phyloP scores from a whole-genome alignment of 1,140 invertebrate species.

The Philotrypesis tridentata region DNA sequence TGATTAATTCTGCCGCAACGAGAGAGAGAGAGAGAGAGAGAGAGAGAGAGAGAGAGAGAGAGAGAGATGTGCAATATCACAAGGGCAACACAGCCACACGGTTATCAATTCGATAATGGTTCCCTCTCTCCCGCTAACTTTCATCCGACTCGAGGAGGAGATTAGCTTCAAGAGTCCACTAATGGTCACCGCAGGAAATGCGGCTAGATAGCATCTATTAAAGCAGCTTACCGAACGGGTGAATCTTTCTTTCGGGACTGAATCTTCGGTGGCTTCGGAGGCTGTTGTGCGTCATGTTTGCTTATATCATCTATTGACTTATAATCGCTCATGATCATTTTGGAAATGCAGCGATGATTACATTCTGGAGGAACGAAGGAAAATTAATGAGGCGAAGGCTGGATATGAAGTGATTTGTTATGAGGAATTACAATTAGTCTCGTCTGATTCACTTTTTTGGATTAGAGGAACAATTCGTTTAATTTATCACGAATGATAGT shows the following conservation, averaged over 20 bases:
- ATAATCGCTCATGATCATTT: neutral
- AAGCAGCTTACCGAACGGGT: conserved; percentile 10
- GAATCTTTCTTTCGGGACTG: neutral
- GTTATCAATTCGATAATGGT: conserved; percentile 16
- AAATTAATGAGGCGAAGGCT: neutral
- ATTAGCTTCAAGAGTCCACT: conserved; percentile 25
- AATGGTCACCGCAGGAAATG: conserved; percentile 2
- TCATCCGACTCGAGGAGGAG: neutral
- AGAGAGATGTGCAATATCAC: neutral
- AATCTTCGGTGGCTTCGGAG: neutral
- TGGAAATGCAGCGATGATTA: conserved; percentile 4
- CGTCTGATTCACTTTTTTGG: neutral
- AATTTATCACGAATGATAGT: no score
- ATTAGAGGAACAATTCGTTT: neutral
- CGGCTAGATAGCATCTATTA: conserved; percentile 12
- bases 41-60: neutral
- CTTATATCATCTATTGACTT: neutral
- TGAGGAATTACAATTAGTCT: neutral
- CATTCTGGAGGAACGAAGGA: neutral
- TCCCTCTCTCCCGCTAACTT: neutral
- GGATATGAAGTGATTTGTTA: neutral
- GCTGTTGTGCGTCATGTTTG: neutral
- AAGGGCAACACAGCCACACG: neutral
- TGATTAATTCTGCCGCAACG: neutral
- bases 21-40: neutral